A percentile compares a stretch with the other conserved stretches of the same genome.
Conservation (phyloP, 2,113 vertebrate species). For the Chiloscyllium plagiosum region DNA sequence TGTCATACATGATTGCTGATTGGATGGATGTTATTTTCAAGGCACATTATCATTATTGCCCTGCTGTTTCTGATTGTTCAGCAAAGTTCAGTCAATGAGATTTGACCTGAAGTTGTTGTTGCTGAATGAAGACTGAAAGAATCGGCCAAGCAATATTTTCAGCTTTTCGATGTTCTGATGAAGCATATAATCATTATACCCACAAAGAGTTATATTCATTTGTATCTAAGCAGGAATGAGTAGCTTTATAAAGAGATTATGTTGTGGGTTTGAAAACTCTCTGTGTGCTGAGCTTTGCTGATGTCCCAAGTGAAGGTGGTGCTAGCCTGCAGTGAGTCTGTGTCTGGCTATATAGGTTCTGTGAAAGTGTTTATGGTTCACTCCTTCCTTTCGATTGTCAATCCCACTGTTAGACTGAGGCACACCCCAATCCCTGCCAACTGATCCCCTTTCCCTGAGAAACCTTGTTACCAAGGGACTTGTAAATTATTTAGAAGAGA, state of each 20-base stretch:
- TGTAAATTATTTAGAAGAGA: background rate
- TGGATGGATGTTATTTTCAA: background rate
- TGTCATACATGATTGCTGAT: background rate
- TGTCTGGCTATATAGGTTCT: background rate
- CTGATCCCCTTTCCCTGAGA: background rate
- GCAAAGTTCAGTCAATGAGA: background rate
- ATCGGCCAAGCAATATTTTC: background rate
- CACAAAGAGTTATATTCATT: background rate
- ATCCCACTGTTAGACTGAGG: background rate
- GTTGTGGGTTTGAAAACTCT: no score
- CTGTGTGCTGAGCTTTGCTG: background rate
- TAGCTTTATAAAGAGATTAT: background rate
- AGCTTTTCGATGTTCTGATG: background rate
- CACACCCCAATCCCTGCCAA: background rate
- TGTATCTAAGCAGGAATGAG: background rate
- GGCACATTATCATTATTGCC: background rate
- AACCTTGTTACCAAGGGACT: background rate
- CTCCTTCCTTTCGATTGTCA: background rate
- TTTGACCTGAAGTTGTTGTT: background rate
- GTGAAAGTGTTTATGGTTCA: background rate
- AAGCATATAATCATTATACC: background rate
- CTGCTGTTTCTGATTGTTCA: background rate
- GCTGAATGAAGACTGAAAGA: background rate
- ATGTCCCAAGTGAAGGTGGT: no score
- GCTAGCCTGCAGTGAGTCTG: no score